These are phyloP conservation scores for Heterochromis multidens DNA, from an alignment of 2,113 vertebrate genomes.

Conservation along the genomic window DNA sequence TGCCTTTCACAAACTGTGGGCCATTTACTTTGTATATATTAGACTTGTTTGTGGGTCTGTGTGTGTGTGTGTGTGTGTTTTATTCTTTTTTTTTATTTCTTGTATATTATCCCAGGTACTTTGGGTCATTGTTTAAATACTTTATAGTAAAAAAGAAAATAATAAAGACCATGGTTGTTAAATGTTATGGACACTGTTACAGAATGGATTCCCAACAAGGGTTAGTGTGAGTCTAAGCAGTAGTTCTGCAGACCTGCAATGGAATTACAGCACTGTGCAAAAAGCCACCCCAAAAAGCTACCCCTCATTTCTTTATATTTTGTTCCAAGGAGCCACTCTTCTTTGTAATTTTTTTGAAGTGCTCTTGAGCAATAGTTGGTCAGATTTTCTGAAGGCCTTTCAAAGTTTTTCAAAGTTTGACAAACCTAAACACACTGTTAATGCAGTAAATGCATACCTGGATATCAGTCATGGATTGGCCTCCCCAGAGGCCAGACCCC, in stretches of 20 bases:
- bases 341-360: not conserved
- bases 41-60: not conserved
- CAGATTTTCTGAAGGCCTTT: not conserved
- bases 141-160: constrained; percentile 17
- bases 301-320: not conserved
- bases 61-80: not conserved
- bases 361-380: not conserved
- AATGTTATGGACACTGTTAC: not conserved
- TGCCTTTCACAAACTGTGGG: not conserved
- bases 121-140: not conserved
- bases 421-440: not conserved
- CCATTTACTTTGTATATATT: constrained; percentile 26
- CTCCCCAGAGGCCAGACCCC: too few relatives aligned
- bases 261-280: too few relatives aligned
- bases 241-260: not conserved
- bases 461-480: not conserved
- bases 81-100: not conserved
- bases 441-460: not conserved
- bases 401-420: too few relatives aligned
- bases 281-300: too few relatives aligned
- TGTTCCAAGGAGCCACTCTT: not conserved
- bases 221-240: not conserved
- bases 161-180: not conserved
- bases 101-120: not conserved
- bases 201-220: not conserved